Evolutionary conservation across 2,797 vertebrate genomes (phyloP), one percentile per base, ranked within the genome.

Genomic region (Alcedo quadribrachys): DNA sequence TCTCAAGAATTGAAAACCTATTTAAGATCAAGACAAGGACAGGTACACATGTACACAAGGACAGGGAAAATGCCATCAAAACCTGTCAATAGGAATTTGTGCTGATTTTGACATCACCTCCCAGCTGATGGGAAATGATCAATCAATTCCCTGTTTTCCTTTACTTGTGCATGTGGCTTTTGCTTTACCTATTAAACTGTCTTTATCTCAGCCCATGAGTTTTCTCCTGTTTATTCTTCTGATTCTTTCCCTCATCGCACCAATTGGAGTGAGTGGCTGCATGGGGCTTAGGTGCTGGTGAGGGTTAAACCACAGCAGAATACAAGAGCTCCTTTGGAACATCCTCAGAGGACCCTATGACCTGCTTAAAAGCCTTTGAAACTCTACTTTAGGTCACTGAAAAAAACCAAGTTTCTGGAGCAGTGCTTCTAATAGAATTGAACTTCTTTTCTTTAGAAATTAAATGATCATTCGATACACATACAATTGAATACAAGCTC

Each of bases 291-390:
- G 22, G 1, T 57, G 18, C 21, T 3, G 4, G 9, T 25, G 42
- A 48, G 20, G 12, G 35, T 60, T 69, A 69, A 81, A 61, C 15
- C n/a, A 43, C 6, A 11, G 35, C 11, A 70, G 75, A 61, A 21
- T 4, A 30, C 3, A 8, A 45, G 37, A 77, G 8, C 15, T 63
- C 61, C 69, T 69, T 67, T 22, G 50, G n/a, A 91, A 54, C 21
- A 61, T 35, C 28, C 24, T 53, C 57, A 50, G 1, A 80, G 30
- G 55, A 90, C 60, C 25, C 54, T 55, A 6, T 27, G 19, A 45
- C 18, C 62, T 61, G 55, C 37, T 78, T 32, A 53, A 45, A 77
- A 82, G 24, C 50, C 33, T 91, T 83, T 81, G 20, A 81, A 89
- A 83, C 19, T 58, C 50, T n/a, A 5, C 43, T 69, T 76, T 11